These are phyloP conservation scores for Drosophila mayaguana DNA, from an alignment of 2,888 invertebrate genomes.

Conservation along the genomic window DNA sequence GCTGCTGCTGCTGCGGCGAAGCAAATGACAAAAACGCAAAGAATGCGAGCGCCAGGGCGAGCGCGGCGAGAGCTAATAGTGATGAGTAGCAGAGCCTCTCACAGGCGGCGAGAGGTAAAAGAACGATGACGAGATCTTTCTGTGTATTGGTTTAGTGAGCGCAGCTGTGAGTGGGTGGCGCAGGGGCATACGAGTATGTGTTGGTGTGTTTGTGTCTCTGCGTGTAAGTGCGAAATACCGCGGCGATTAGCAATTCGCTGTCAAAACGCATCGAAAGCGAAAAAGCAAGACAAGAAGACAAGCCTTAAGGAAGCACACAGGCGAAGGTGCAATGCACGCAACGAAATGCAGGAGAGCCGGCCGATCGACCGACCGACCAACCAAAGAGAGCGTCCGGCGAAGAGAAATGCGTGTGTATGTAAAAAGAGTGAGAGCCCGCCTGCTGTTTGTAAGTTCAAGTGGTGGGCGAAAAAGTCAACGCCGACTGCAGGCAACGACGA, in stretches of 20 bases:
- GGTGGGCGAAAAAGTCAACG: slow-evolving; percentile 49
- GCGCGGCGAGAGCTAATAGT: slow-evolving; percentile 5
- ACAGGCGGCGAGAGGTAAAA: slow-evolving; percentile 17
- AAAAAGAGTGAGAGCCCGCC: slow-evolving; percentile 9
- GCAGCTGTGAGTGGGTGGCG: slow-evolving; percentile 33
- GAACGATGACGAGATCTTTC: slow-evolving; percentile 26
- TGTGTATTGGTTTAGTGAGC: slow-evolving; percentile 10
- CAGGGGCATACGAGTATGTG: slow-evolving; percentile 9
- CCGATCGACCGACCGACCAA: background rate
- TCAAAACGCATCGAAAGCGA: slow-evolving; percentile 80
- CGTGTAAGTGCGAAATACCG: slow-evolving; percentile 68
- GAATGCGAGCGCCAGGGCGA: slow-evolving; percentile 49
- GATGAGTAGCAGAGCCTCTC: slow-evolving; percentile 11
- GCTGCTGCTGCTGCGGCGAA: slow-evolving; percentile 31
- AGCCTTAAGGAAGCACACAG: slow-evolving; percentile 35
- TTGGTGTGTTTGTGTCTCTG: slow-evolving; percentile 21
- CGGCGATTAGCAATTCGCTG: slow-evolving; percentile 75
- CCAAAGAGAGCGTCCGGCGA: slow-evolving; percentile 10
- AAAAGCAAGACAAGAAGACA: slow-evolving; percentile 40
- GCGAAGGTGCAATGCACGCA: slow-evolving; percentile 78
- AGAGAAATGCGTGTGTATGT: slow-evolving; percentile 4
- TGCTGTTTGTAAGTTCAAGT: slow-evolving; percentile 51
- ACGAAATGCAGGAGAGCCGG: slow-evolving; percentile 50
- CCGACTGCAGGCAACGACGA: slow-evolving; percentile 16
- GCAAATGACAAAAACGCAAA: slow-evolving; percentile 68